Evolutionary conservation across 1,140 invertebrate species (phyloP), one percentile per base, ranked within the genome.

Genomic region (Halyomorpha halys): DNA sequence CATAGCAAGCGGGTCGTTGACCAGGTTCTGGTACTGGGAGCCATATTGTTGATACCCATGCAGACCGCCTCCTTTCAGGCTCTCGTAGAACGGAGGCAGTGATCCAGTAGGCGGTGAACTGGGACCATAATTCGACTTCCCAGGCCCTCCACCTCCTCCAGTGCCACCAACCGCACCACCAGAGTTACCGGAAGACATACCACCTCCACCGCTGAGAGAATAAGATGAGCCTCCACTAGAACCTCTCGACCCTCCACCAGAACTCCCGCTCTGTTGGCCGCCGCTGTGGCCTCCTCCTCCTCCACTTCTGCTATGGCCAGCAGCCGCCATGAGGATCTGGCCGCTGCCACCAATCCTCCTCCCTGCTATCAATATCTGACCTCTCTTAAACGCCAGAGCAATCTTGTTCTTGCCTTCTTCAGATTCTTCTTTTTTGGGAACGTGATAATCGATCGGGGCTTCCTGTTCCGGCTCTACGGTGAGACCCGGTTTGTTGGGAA

Each of bases 401-500:
- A 78, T 75, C 34, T 75, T 76, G 65, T 74, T 77, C 1, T 75
- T 75, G 34, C 75, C 74, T 76, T 78, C 67, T 76, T 61, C 73
- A 67, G 18, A 72, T 63, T 9, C 72, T 69, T 19, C 62, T 81
- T 66, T 82, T 73, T 88, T 90, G 18, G 88, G 88, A 63, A 92
- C 86, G 69, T 87, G 88, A 73, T 92, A 92, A 71, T 92, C 87
- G 61, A 92, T 91, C 0, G 90, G 89, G 68, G 90, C 87, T 54
- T 91, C 89, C 76, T 91, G 84, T 69, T 79, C 78, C 0, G 80
- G 80, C 66, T 79, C 77, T 14, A 74, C 72, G 30, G 75, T 67
- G 61, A 54, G 59, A 74, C 73, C 56, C 74, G 74, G 18, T 73
- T 68, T 64, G 14, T 61, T n/a, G 27, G 63, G 64, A 21, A 64